These are phyloP conservation scores for Meiosimyza platycephala DNA, from an alignment of 2,888 invertebrate species.

Conservation along the genomic window DNA sequence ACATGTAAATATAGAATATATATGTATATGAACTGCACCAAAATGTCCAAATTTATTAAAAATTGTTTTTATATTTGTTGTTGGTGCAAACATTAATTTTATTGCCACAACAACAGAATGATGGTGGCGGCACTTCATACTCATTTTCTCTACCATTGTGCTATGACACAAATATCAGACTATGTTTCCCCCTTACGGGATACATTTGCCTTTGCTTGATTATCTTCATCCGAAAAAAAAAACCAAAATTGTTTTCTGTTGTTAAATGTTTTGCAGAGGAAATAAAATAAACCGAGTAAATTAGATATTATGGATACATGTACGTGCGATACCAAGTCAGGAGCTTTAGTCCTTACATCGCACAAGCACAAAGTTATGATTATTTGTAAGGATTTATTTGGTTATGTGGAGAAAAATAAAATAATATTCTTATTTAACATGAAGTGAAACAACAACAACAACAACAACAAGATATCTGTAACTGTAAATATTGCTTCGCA, in stretches of 20 bases:
- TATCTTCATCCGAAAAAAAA: too few relatives aligned
- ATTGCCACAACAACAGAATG: too few relatives aligned
- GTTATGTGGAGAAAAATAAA: neutral
- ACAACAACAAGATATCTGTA: neutral
- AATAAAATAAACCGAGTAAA: slow-evolving; percentile 51
- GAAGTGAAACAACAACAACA: slow-evolving; percentile 1
- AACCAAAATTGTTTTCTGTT: neutral
- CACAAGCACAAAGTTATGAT: slow-evolving; percentile 48
- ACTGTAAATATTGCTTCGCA: neutral
- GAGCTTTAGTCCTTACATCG: neutral
- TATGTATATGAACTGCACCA: too few relatives aligned
- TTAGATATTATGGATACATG: slow-evolving; percentile 45
- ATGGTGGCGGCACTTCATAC: too few relatives aligned
- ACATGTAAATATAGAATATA: too few relatives aligned
- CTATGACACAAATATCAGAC: too few relatives aligned
- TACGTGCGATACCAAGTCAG: slow-evolving; percentile 15
- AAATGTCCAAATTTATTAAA: too few relatives aligned
- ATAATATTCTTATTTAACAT: neutral
- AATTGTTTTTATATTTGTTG: too few relatives aligned
- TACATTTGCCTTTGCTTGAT: too few relatives aligned
- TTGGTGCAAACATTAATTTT: too few relatives aligned
- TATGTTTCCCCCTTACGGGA: too few relatives aligned
- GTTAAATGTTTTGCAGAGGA: slow-evolving; percentile 47
- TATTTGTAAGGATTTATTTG: slow-evolving; percentile 42
- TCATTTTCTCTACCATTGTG: too few relatives aligned